These are phyloP conservation scores for Mormyrops attenuatus DNA, from an alignment of 2,797 vertebrate genomes.

Conservation along the genomic window DNA sequence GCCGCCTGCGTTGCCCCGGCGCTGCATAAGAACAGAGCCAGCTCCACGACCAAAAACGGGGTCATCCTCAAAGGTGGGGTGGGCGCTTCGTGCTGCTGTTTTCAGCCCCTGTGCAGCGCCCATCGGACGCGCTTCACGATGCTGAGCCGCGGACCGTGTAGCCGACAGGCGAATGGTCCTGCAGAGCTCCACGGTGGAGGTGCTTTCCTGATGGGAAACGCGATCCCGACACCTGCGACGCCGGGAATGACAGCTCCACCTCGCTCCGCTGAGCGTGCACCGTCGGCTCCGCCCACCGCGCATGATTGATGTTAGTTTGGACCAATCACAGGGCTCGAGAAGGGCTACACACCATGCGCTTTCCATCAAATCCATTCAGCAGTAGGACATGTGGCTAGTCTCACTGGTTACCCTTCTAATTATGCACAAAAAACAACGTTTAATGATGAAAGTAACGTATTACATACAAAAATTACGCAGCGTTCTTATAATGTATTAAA, in stretches of 20 bases:
- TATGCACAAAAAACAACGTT: background rate
- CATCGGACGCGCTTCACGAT: background rate
- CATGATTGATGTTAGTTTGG: background rate
- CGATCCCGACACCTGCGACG: background rate
- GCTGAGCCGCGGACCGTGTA: background rate
- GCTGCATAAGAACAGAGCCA: background rate
- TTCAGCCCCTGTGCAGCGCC: background rate
- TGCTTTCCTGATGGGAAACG: background rate
- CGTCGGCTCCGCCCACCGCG: background rate
- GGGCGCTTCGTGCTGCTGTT: background rate
- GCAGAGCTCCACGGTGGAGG: background rate
- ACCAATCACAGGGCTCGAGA: background rate
- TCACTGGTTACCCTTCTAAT: background rate
- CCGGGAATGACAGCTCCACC: constrained; percentile 1
- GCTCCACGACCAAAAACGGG: background rate
- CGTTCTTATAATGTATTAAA: background rate
- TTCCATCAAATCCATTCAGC: background rate
- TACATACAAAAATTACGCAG: background rate
- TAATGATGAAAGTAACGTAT: background rate
- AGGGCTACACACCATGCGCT: background rate
- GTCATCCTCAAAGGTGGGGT: background rate
- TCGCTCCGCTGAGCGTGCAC: background rate
- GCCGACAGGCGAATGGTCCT: background rate
- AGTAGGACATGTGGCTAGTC: background rate
- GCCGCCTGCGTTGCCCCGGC: background rate